Evolutionary conservation across 2,888 invertebrate species (phyloP), one percentile per base, ranked within the genome.

Genomic region (Conus canariensis): DNA sequence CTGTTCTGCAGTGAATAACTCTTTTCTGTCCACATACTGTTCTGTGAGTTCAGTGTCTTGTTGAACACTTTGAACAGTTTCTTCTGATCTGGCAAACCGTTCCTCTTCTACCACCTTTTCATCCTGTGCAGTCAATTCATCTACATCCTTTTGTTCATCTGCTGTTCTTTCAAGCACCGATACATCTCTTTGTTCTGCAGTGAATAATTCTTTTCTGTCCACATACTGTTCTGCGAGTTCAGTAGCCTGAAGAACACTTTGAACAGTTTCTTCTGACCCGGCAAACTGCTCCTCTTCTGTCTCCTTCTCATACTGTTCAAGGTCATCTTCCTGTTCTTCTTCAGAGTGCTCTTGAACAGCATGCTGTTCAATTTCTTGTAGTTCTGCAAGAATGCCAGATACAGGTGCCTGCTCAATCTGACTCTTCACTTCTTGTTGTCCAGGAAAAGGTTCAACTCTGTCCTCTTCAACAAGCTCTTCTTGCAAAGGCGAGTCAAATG

Each of bases 291-390:
- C 45, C 22, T 82, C 80, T 85, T 92, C 85, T 85, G n/a, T 25
- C 59, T 91, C 89, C 19, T 91, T 77, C 59, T 89, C 90, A 77
- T 85, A 88, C n/a, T 82, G 89, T 19, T 85, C 89, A 16, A 89
- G 77, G 10, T 67, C 92, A 90, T 90, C 94, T 80, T 92, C 93
- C 92, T 93, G 92, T 92, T 94, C 94, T 86, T 94, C 94, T 90
- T 93, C 93, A 85, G 94, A 94, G 60, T 92, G 92, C 22, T 83
- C 90, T 60, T 64, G 64, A 25, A n/a, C 74, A 82, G 88, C 88
- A n/a, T 88, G 74, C 12, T 90, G 80, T 70, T 92, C 92, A 74
- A 92, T 70, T 10, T 59, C 89, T 56, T 91, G 91, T 80, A 91
- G 88, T 67, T 92, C 92, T 82, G 89, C 92, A 77, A 91, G 88